These are phyloP conservation scores for Sinonovacula constricta DNA, from an alignment of 1,140 invertebrate species.

Conservation along the genomic window DNA sequence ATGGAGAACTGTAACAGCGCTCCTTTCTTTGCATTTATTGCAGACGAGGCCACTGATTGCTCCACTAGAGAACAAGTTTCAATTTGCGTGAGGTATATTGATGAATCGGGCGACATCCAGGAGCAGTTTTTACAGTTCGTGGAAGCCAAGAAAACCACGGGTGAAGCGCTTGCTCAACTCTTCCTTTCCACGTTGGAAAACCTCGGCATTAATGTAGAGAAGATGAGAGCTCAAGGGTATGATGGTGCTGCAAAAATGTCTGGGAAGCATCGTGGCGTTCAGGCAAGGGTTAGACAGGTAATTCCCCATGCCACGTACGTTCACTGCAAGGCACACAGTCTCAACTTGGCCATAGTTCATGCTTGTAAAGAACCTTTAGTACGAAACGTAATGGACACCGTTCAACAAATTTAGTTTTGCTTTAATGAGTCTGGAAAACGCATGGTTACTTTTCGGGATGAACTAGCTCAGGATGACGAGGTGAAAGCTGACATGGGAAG, in stretches of 20 bases:
- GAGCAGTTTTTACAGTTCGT: slow-evolving; percentile 7
- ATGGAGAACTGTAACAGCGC: background rate
- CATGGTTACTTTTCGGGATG: slow-evolving; percentile 11
- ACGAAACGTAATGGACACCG: slow-evolving; percentile 13
- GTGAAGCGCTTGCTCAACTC: background rate
- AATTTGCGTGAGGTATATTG: too few species aligned
- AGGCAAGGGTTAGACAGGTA: background rate
- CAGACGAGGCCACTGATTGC: slow-evolving; percentile 11
- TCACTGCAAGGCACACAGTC: slow-evolving; percentile 17
- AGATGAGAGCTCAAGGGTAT: slow-evolving; percentile 10
- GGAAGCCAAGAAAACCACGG: background rate
- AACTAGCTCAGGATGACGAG: too few species aligned
- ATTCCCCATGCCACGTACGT: slow-evolving; percentile 24
- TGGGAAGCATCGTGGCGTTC: background rate
- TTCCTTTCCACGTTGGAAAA: too few species aligned
- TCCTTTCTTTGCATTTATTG: background rate
- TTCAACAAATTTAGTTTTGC: too few species aligned
- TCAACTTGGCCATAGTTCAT: slow-evolving; percentile 6
- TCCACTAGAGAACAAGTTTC: slow-evolving; percentile 16
- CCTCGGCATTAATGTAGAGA: too few species aligned
- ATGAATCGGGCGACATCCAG: background rate
- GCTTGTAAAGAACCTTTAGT: slow-evolving; percentile 10
- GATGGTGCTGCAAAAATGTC: too few species aligned
- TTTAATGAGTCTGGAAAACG: slow-evolving; percentile 26
- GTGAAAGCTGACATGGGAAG: too few species aligned